Conservation (phyloP, 2,797 vertebrate species). For the Dicrostonyx torquatus region DNA sequence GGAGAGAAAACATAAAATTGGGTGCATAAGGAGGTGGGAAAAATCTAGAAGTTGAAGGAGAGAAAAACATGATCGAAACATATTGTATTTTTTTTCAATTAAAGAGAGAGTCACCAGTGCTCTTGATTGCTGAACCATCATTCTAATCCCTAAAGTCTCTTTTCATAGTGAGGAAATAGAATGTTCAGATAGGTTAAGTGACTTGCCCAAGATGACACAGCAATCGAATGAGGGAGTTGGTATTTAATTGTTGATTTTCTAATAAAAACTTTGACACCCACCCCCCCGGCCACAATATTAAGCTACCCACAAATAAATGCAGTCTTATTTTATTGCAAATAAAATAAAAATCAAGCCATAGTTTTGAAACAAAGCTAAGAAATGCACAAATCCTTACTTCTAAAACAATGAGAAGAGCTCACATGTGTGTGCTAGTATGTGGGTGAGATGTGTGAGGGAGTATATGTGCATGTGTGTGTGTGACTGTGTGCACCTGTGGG, state of each 20-base stretch:
- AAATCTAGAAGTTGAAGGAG: background rate
- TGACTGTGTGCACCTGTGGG: background rate
- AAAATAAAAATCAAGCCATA: slow-evolving; percentile 46
- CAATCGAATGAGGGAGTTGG: background rate
- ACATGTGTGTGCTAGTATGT: background rate
- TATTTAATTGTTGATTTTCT: slow-evolving; percentile 34
- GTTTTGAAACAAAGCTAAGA: slow-evolving; percentile 31
- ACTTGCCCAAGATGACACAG: slow-evolving; percentile 13
- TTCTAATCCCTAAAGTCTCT: background rate
- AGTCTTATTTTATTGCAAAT: background rate
- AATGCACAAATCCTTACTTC: background rate
- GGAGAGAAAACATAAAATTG: background rate
- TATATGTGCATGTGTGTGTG: no score
- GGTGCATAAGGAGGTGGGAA: background rate
- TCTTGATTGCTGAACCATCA: background rate
- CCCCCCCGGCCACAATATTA: background rate
- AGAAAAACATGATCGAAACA: background rate
- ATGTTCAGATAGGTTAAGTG: slow-evolving; percentile 14
- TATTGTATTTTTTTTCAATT: background rate
- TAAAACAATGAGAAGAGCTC: background rate
- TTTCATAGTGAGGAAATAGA: slow-evolving; percentile 9
- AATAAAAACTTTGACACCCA: background rate
- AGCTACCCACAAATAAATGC: background rate
- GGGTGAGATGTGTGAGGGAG: background rate
- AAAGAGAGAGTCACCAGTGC: background rate